Evolutionary conservation across 1,140 invertebrate genomes (phyloP).

Genomic region (Orussus abietinus): DNA sequence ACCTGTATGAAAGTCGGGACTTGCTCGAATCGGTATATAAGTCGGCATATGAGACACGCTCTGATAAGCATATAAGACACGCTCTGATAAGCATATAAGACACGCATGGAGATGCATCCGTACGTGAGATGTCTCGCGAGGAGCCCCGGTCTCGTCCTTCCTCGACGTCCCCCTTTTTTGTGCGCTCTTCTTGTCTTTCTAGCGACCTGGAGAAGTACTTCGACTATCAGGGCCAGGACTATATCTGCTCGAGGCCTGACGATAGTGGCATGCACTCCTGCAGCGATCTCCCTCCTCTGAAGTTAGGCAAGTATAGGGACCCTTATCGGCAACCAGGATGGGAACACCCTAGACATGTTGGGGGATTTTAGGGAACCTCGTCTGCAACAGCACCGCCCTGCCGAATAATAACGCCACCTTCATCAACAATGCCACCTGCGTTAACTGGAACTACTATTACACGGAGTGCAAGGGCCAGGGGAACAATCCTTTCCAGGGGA

Average conservation of each 20-base stretch:
- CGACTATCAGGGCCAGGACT: slow-evolving; percentile 88
- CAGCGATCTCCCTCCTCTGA: slow-evolving; percentile 75
- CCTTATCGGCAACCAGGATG: too few relatives aligned
- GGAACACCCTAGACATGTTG: too few relatives aligned
- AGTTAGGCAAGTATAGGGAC: slow-evolving; percentile 45
- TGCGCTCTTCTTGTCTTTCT: slow-evolving; percentile 38
- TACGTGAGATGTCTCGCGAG: too few relatives aligned
- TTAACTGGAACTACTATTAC: slow-evolving; percentile 99
- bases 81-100: too few relatives aligned
- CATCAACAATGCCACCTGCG: slow-evolving; percentile 67
- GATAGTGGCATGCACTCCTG: slow-evolving; percentile 96
- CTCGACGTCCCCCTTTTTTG: slow-evolving; percentile 17
- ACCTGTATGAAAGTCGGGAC: too few relatives aligned
- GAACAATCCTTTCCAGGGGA: slow-evolving; percentile 97
- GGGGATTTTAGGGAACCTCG: slow-evolving; percentile 50
- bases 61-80: too few relatives aligned
- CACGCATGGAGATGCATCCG: too few relatives aligned
- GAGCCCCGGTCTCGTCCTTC: too few relatives aligned
- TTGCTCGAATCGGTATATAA: too few relatives aligned
- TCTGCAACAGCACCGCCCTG: slow-evolving; percentile 57
- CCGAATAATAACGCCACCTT: slow-evolving; percentile 48
- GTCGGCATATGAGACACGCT: too few relatives aligned
- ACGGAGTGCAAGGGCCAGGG: slow-evolving; percentile 88
- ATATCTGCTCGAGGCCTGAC: slow-evolving; percentile 92
- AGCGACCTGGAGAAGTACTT: slow-evolving; percentile 73